Evolutionary conservation across 1,140 invertebrate species (phyloP).

Genomic region (Ruditapes philippinarum): DNA sequence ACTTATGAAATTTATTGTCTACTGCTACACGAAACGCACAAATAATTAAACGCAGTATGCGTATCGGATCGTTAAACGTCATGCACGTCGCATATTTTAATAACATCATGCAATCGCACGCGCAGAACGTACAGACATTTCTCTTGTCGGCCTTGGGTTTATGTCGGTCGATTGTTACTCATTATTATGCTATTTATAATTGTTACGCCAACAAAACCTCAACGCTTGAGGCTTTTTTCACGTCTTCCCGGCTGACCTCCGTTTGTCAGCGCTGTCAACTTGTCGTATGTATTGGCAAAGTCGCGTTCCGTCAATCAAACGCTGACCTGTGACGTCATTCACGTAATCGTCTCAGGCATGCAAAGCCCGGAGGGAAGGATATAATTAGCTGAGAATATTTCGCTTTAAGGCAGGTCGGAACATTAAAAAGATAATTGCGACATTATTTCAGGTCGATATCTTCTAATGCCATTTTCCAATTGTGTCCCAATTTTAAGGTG

Average conservation of each 20-base stretch:
- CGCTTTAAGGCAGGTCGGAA: no score
- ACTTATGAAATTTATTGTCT: no score
- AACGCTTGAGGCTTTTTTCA: neutral
- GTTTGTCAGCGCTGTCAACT: conserved; percentile 2
- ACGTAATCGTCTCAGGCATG: neutral
- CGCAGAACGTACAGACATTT: neutral
- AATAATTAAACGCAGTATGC: no score
- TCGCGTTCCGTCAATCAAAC: neutral
- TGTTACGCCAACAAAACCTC: neutral
- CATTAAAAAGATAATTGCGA: neutral
- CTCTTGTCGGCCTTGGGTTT: no score
- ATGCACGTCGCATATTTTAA: neutral
- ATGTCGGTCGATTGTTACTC: conserved; percentile 5
- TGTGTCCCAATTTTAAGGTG: no score
- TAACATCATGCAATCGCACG: neutral
- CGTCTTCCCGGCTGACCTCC: neutral
- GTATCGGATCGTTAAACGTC: no score
- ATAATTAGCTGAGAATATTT: no score
- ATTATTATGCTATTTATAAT: neutral
- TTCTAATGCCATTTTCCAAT: no score
- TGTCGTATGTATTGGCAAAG: conserved; percentile 2
- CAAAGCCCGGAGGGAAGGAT: neutral
- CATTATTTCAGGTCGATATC: no score
- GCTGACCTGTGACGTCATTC: conserved; percentile 20
- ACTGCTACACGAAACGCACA: no score